Conservation (phyloP, 2,797 vertebrate species). For the Pseudocheirus occidentalis region DNA sequence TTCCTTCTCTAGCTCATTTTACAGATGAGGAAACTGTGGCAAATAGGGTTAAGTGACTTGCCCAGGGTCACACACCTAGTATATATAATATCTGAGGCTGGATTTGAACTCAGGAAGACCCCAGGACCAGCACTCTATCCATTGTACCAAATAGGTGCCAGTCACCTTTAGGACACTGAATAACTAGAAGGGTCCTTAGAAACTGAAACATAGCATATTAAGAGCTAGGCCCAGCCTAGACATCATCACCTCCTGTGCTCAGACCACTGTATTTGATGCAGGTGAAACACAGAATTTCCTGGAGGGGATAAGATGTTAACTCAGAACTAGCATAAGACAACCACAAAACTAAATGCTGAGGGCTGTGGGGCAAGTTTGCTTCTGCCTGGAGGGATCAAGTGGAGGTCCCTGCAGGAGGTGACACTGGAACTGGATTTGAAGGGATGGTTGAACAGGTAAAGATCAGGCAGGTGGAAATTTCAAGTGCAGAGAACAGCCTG, state of each 20-base stretch:
- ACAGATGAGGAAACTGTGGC: background rate
- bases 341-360: background rate
- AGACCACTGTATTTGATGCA: background rate
- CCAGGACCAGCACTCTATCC: background rate
- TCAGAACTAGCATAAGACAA: background rate
- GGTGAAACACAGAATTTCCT: background rate
- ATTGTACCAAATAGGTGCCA: background rate
- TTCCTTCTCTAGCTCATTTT: background rate
- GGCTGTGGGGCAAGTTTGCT: background rate
- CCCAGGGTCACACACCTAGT: background rate
- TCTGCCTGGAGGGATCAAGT: background rate
- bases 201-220: background rate
- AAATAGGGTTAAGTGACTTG: background rate
- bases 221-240: background rate
- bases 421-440: background rate
- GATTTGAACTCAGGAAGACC: background rate
- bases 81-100: too few species aligned
- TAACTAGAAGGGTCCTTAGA: background rate
- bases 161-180: background rate
- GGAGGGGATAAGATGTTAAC: background rate
- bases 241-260: background rate
- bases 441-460: background rate
- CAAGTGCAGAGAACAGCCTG: background rate
- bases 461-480: background rate
- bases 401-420: background rate